Evolutionary conservation across 2,888 invertebrate species (phyloP).

Genomic region (Agonopterix alstromeriana): DNA sequence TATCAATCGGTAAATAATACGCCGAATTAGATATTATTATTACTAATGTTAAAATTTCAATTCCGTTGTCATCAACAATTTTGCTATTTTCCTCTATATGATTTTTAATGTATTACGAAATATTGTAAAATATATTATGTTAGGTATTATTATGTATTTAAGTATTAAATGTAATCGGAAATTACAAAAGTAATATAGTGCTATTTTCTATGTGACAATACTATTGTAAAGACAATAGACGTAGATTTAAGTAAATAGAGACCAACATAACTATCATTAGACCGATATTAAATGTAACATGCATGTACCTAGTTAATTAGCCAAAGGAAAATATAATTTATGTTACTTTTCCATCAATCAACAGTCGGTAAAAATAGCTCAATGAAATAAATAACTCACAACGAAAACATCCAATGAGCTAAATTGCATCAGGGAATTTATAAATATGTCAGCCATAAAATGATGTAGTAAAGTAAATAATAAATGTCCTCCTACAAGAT

Average conservation of each 20-base stretch:
- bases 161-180: background rate
- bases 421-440: too few relatives aligned
- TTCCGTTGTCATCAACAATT: too few relatives aligned
- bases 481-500: too few relatives aligned
- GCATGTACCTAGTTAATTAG: slow-evolving; percentile 3
- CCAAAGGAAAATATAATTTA: background rate
- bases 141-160: background rate
- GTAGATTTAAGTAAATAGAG: slow-evolving; percentile 39
- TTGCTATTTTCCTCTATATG: too few relatives aligned
- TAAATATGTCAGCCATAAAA: too few relatives aligned
- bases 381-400: too few relatives aligned
- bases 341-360: too few relatives aligned
- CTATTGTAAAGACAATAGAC: slow-evolving; percentile 45
- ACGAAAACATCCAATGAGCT: too few relatives aligned
- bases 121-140: slow-evolving; percentile 1
- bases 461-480: too few relatives aligned
- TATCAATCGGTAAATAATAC: slow-evolving; percentile 32
- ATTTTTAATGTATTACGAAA: background rate
- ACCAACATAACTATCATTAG: slow-evolving; percentile 35
- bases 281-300: slow-evolving; percentile 6
- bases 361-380: too few relatives aligned
- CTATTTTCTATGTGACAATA: slow-evolving; percentile 39
- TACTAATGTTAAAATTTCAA: too few relatives aligned
- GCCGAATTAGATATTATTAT: too few relatives aligned
- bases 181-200: background rate